A percentile compares a stretch with the other conserved stretches of the same genome.
Conservation (phyloP, 2,113 vertebrate species). For the human (Homo sapiens) region GRCh38 chr6:37644001-37644500, state of each 20-base stretch:
- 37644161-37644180: neutral
- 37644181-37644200: neutral
- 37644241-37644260: neutral
- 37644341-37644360: neutral
- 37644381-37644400: neutral
- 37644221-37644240: neutral
- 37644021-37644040: neutral
- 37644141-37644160: neutral
- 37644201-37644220: neutral
- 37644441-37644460: neutral
- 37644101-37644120: neutral
- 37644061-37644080: neutral
- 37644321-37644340: neutral
- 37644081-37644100: neutral
- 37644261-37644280: neutral
- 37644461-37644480: neutral
- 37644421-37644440: neutral
- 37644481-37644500: slow-evolving; percentile 86
- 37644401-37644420: too few relatives aligned
- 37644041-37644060: neutral
- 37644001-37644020: neutral
- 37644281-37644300: neutral
- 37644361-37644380: neutral
- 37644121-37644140: neutral
- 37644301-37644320: neutral